These are phyloP conservation scores for Tachina fera DNA, from an alignment of 2,888 invertebrate species.

Conservation along the genomic window DNA sequence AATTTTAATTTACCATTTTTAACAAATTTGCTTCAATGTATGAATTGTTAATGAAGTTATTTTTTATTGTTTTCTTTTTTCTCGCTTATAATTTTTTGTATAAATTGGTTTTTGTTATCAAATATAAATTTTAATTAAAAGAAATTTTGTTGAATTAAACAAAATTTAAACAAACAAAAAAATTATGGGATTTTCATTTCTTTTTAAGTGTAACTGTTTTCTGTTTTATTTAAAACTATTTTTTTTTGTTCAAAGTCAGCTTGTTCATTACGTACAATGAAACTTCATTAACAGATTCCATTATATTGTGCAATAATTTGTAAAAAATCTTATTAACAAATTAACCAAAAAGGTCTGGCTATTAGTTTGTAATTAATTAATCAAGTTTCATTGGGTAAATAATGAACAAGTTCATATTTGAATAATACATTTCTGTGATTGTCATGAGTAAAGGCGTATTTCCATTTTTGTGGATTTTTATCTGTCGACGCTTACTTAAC, in stretches of 20 bases:
- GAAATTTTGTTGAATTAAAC: conserved; percentile 69
- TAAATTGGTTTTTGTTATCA: conserved; percentile 70
- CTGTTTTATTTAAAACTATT: conserved; percentile 15
- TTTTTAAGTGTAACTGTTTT: conserved; percentile 25
- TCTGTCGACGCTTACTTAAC: background rate
- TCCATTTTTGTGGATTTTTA: background rate
- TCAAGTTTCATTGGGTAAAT: conserved; percentile 47
- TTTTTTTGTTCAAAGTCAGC: conserved; percentile 38
- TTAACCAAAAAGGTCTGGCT: background rate
- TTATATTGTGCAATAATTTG: conserved; percentile 34
- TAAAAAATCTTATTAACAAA: conserved; percentile 23
- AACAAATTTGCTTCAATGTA: conserved; percentile 61
- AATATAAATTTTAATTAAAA: conserved; percentile 69
- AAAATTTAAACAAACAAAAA: conserved; percentile 71
- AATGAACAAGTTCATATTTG: conserved; percentile 63
- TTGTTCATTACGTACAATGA: conserved; percentile 62
- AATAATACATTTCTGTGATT: conserved; percentile 26
- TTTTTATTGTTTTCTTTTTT: conserved; percentile 51
- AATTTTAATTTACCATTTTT: conserved; percentile 39
- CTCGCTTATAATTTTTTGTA: conserved; percentile 57
- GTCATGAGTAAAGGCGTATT: background rate
- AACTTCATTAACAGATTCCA: conserved; percentile 68
- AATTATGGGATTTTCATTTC: conserved; percentile 73
- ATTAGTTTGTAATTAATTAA: conserved; percentile 24
- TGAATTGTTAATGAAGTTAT: conserved; percentile 71